These are phyloP conservation scores for Procavia capensis DNA, from an alignment of 2,113 vertebrate genomes.

Conservation along the genomic window DNA sequence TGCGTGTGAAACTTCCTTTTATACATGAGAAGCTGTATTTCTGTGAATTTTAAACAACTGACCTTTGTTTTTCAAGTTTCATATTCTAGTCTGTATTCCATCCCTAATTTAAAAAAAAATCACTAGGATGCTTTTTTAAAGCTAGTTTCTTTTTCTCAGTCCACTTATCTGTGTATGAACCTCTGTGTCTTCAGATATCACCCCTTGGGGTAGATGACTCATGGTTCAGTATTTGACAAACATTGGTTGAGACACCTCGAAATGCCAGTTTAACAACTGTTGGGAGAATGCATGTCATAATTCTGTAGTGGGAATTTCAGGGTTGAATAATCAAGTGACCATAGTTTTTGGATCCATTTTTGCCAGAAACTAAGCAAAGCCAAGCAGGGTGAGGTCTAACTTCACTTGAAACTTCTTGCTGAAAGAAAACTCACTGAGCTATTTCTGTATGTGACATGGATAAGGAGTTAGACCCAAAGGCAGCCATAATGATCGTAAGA, in stretches of 20 bases:
- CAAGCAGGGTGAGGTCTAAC: background rate
- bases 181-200: background rate
- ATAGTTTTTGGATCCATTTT: background rate
- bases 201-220: background rate
- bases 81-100: background rate
- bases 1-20: background rate
- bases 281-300: background rate
- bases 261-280: background rate
- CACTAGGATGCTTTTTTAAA: background rate
- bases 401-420: background rate
- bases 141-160: background rate
- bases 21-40: background rate
- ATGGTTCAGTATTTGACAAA: background rate
- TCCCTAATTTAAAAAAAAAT: background rate
- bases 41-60: background rate
- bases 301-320: background rate
- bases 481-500: background rate
- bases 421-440: background rate
- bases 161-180: background rate
- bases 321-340: background rate
- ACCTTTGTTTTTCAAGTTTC: background rate
- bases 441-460: slow-evolving; percentile 13
- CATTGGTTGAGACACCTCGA: background rate
- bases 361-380: background rate
- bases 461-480: background rate